These are phyloP conservation scores for Ispidina picta DNA, from an alignment of 2,797 vertebrate species.

Conservation along the genomic window DNA sequence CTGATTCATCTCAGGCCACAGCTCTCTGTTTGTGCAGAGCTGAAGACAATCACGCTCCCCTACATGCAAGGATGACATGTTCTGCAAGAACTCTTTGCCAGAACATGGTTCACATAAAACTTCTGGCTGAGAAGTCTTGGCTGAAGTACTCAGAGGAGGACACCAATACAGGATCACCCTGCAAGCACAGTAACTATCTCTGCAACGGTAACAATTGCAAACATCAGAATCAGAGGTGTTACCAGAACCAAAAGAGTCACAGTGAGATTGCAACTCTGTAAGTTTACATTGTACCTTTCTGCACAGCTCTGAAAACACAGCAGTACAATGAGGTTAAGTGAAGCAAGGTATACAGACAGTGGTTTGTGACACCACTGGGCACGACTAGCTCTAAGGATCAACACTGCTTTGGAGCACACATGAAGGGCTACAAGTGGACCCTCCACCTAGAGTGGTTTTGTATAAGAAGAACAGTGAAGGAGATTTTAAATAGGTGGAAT, in stretches of 20 bases:
- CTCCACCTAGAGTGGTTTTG: not conserved
- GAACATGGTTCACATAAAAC: not conserved
- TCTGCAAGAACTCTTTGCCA: not conserved
- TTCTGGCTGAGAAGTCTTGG: not conserved
- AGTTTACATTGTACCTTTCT: not conserved
- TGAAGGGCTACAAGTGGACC: not conserved
- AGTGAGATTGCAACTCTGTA: not conserved
- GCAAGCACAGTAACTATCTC: not conserved
- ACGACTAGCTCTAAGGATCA: not conserved
- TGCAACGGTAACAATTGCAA: too few relatives aligned
- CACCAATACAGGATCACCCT: too few relatives aligned
- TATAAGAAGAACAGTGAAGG: not conserved
- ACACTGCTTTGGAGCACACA: accelerated
- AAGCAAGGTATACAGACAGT: not conserved
- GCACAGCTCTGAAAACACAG: not conserved
- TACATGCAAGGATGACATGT: accelerated
- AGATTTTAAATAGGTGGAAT: not conserved
- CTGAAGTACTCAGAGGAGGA: not conserved
- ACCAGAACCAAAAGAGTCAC: not conserved
- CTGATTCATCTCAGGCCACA: not conserved
- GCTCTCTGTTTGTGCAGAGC: not conserved
- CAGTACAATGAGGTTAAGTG: too few relatives aligned
- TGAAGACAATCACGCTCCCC: not conserved
- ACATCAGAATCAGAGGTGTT: not conserved
- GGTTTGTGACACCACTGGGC: not conserved